A percentile compares a stretch with the other conserved stretches of the same genome.
phyloP scores from a whole-genome alignment of 2,797 vertebrate species.

The Mustela erminea region DNA sequence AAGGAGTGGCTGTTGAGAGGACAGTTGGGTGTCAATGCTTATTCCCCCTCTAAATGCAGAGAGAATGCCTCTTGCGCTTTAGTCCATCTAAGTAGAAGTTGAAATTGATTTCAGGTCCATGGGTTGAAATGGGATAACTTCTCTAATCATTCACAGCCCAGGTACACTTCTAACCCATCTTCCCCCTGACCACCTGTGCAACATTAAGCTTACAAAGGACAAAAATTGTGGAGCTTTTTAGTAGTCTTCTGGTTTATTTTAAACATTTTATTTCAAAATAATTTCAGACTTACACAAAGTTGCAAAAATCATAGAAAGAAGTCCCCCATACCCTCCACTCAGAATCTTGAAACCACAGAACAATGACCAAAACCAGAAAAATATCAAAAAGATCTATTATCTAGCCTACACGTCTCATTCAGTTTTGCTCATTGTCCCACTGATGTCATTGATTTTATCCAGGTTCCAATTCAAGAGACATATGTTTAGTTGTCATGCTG shows the following conservation, averaged over 20 bases:
- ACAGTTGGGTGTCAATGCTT: background rate
- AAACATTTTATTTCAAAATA: constrained; percentile 5
- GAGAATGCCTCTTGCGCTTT: background rate
- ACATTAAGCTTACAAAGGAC: background rate
- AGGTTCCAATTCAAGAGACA: background rate
- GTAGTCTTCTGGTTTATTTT: background rate
- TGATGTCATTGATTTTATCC: background rate
- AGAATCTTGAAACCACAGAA: background rate
- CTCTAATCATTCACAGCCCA: background rate
- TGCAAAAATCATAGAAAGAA: background rate
- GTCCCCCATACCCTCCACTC: background rate
- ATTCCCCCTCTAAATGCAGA: background rate
- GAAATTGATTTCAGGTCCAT: background rate
- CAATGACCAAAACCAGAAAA: constrained; percentile 20
- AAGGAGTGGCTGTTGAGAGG: background rate
- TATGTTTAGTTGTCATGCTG: background rate
- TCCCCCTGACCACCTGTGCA: background rate
- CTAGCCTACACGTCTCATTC: background rate
- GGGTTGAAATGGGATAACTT: background rate
- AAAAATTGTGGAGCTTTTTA: background rate
- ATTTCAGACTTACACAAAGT: background rate
- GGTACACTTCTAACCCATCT: background rate
- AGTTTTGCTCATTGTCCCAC: background rate
- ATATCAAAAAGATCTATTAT: background rate
- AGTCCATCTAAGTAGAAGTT: background rate